phyloP scores from a whole-genome alignment of 1,140 invertebrate genomes.

The Sinonovacula constricta region DNA sequence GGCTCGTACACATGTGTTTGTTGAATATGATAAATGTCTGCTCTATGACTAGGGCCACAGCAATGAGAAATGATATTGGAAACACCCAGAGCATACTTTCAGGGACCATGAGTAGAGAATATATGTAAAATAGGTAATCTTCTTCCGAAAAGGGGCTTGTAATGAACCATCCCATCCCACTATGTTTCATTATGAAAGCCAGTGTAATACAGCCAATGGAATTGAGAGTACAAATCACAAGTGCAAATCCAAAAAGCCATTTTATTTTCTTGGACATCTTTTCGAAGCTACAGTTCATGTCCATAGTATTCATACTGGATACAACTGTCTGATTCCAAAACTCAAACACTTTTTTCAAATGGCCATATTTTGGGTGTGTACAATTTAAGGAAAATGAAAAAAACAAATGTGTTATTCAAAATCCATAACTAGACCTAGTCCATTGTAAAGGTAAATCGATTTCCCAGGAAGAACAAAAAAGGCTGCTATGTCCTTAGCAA shows the following conservation, averaged over 20 bases:
- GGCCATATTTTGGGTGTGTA: slow-evolving; percentile 21
- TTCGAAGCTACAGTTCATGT: background rate
- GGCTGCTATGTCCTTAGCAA: background rate
- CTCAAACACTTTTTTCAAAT: slow-evolving; percentile 22
- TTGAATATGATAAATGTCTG: slow-evolving; percentile 3
- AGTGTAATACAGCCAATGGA: too few species aligned
- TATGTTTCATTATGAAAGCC: background rate
- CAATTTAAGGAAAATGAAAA: background rate
- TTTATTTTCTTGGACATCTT: background rate
- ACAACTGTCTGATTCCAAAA: slow-evolving; percentile 15
- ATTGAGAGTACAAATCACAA: background rate
- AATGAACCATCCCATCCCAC: background rate
- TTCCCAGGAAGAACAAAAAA: background rate
- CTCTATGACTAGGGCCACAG: background rate
- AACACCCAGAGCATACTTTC: background rate
- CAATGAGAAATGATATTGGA: background rate
- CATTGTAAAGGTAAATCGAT: background rate
- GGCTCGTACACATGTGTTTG: too few species aligned
- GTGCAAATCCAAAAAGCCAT: background rate
- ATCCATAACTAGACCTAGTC: background rate
- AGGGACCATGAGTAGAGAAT: background rate
- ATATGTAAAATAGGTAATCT: background rate
- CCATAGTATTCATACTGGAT: background rate
- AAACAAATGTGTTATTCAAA: background rate
- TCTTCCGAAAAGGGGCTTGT: background rate